Evolutionary conservation across 2,113 vertebrate species (phyloP).

Genomic region (Thamnaconus septentrionalis): DNA sequence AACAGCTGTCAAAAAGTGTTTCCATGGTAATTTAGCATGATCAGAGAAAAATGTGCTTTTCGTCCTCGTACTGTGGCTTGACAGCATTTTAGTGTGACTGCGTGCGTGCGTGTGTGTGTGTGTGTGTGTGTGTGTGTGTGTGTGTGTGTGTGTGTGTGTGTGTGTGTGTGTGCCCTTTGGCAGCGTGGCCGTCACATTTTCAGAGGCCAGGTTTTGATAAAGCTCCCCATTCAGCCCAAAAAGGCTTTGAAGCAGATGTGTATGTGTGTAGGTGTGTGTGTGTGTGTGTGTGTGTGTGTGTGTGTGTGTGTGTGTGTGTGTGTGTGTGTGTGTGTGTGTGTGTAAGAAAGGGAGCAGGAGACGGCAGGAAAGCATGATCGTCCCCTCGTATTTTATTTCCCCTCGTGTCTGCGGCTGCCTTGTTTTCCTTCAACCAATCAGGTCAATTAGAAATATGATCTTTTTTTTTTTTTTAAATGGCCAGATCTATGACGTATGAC

Average conservation of each 20-base stretch:
- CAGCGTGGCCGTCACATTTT: slow-evolving; percentile 47
- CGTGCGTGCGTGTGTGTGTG: slow-evolving; percentile 18
- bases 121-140: slow-evolving; percentile 23
- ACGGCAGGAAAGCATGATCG: too few relatives aligned
- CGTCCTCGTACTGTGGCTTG: slow-evolving; percentile 21
- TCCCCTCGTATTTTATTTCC: neutral
- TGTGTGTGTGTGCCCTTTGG: slow-evolving; percentile 37
- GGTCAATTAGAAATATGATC: neutral
- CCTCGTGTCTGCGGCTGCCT: neutral
- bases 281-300: slow-evolving; percentile 10
- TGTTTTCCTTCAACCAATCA: neutral
- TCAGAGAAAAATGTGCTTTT: slow-evolving; percentile 23
- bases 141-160: slow-evolving; percentile 1
- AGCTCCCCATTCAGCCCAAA: slow-evolving; percentile 27
- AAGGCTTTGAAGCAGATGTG: slow-evolving; percentile 42
- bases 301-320: neutral
- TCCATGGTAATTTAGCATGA: slow-evolving; percentile 42
- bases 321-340: too few relatives aligned
- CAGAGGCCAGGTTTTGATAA: slow-evolving; percentile 42
- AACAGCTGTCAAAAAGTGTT: slow-evolving; percentile 57
- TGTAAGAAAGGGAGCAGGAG: too few relatives aligned
- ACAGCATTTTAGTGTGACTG: slow-evolving; percentile 29
- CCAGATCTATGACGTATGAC: too few relatives aligned
- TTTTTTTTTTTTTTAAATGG: too few relatives aligned
- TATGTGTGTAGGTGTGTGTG: slow-evolving; percentile 18